Conservation (phyloP, 1,140 invertebrate species). For the Ceratina japonica region DNA sequence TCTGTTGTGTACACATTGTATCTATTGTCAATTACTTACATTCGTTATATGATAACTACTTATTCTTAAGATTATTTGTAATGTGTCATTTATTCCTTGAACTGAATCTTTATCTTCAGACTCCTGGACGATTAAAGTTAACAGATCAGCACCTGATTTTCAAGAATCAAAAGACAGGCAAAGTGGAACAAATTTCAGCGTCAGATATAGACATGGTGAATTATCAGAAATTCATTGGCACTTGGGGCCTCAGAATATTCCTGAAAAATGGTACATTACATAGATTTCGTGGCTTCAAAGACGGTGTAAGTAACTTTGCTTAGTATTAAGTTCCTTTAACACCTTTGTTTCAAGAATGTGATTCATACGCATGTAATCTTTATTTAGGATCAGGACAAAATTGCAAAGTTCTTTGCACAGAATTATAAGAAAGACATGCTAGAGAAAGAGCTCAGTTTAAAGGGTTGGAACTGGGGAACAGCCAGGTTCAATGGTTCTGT, state of each 20-base stretch:
- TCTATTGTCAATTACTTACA: conserved; percentile 15
- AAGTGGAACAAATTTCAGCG: conserved; percentile 93
- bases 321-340: not conserved
- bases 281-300: conserved; percentile 96
- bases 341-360: not conserved
- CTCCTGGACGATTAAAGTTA: conserved; percentile 92
- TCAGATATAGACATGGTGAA: conserved; percentile 94
- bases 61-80: not conserved
- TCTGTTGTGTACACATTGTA: not conserved
- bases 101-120: conserved; percentile 78
- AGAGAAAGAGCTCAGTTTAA: conserved; percentile 95
- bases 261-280: conserved; percentile 94
- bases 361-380: not conserved
- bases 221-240: conserved; percentile 95
- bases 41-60: not conserved
- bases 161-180: conserved; percentile 97
- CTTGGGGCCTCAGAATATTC: conserved; percentile 93
- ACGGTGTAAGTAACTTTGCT: conserved; percentile 83
- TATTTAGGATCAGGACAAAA: conserved; percentile 87
- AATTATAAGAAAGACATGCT: conserved; percentile 93
- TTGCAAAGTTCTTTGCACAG: conserved; percentile 91
- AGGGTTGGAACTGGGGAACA: conserved; percentile 99
- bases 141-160: conserved; percentile 95
- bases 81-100: not conserved
- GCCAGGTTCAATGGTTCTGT: conserved; percentile 96